Conservation (phyloP, 2,113 vertebrate species). For the Glaucomys volans region DNA sequence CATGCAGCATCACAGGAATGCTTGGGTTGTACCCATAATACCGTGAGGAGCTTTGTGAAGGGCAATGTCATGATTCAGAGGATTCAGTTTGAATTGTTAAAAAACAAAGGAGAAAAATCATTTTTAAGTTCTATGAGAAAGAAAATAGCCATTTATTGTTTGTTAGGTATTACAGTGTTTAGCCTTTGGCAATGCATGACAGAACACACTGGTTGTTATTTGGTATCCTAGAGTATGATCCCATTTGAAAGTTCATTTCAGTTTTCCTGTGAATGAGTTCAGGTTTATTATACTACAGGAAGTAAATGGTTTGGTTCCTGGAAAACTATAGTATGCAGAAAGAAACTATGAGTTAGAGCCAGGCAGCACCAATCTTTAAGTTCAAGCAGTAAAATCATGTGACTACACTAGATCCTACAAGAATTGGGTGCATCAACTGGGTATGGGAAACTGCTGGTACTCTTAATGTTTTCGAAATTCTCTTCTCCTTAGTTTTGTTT, state of each 20-base stretch:
- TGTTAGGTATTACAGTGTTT: background rate
- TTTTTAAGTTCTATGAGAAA: background rate
- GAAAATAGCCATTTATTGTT: background rate
- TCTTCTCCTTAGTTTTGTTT: conserved; percentile 20
- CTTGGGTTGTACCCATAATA: background rate
- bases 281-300: background rate
- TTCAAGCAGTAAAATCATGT: background rate
- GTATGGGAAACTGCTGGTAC: background rate
- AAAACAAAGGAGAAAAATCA: background rate
- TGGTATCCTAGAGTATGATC: background rate
- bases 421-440: background rate
- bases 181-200: background rate
- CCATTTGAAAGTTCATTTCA: background rate
- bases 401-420: background rate
- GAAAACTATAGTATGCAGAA: background rate
- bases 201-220: background rate
- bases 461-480: background rate
- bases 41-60: background rate
- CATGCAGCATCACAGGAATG: background rate
- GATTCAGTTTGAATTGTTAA: background rate
- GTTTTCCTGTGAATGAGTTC: background rate
- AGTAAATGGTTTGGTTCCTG: background rate
- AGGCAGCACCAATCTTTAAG: background rate
- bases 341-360: background rate
- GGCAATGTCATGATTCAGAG: background rate